A percentile compares a stretch with the other conserved stretches of the same genome.
These are phyloP conservation scores for Lycophotia porphyrea DNA, from an alignment of 2,888 invertebrate species.

Conservation along the genomic window DNA sequence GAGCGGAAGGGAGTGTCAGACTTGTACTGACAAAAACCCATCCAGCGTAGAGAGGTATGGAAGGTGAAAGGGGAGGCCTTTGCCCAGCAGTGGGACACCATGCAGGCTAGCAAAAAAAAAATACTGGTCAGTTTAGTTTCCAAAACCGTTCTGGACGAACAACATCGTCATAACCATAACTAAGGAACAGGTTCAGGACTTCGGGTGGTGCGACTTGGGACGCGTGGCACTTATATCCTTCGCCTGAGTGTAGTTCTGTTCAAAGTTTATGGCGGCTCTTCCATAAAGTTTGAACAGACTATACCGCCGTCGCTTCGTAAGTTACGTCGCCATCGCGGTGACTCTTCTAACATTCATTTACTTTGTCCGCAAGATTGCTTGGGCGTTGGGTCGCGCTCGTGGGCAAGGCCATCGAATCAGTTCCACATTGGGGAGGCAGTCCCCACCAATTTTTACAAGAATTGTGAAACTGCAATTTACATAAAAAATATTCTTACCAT, in stretches of 20 bases:
- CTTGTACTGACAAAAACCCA: too few species aligned
- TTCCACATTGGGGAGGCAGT: not conserved
- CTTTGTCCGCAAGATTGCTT: not conserved
- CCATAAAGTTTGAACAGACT: too few species aligned
- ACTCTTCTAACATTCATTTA: not conserved
- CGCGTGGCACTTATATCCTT: not conserved
- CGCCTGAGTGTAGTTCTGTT: not conserved
- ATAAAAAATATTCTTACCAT: slow-evolving; percentile 77
- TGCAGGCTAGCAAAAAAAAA: too few species aligned
- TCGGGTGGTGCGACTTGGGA: not conserved
- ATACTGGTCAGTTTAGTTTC: not conserved
- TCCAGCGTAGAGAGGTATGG: too few species aligned
- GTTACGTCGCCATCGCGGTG: not conserved
- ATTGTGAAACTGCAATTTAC: not conserved
- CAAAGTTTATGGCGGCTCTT: too few species aligned
- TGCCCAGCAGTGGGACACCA: too few species aligned
- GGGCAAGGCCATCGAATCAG: too few species aligned
- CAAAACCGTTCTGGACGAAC: not conserved
- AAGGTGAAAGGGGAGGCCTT: too few species aligned
- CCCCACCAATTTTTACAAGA: not conserved
- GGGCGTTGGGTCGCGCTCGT: not conserved
- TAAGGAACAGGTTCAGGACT: not conserved
- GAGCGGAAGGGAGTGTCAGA: too few species aligned
- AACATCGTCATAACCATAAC: not conserved
- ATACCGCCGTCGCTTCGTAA: too few species aligned